Conservation (phyloP, 2,797 vertebrate genomes). For the Muscicapa comitata region DNA sequence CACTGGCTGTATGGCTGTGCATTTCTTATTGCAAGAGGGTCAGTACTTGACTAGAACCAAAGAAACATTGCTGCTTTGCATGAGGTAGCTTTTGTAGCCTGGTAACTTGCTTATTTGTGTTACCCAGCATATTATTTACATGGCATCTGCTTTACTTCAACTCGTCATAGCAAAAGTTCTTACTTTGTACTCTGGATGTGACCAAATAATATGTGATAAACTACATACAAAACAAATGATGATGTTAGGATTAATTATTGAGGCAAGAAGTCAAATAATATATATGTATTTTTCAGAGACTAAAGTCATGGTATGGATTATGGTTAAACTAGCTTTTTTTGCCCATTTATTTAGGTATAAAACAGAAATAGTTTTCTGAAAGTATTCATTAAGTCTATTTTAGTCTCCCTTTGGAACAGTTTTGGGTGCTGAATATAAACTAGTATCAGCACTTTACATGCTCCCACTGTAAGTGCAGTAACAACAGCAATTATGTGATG, state of each 20-base stretch:
- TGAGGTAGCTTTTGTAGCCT: not conserved
- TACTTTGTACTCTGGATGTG: not conserved
- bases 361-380: not conserved
- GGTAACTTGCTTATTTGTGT: not conserved
- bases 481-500: not conserved
- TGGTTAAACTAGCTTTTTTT: not conserved
- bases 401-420: conserved; percentile 38
- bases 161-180: not conserved
- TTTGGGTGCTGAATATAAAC: conserved; percentile 43
- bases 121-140: not conserved
- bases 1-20: too few species aligned
- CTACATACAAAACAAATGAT: not conserved
- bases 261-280: not conserved
- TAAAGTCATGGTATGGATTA: not conserved
- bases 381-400: conserved; percentile 52
- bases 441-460: not conserved
- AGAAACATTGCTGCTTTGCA: not conserved
- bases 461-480: not conserved
- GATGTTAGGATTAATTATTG: not conserved
- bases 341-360: not conserved
- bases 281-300: not conserved
- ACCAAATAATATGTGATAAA: not conserved
- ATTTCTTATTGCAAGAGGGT: not conserved
- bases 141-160: not conserved
- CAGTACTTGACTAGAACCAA: not conserved